Evolutionary conservation across 2,113 vertebrate genomes (phyloP).

Genomic region (Hydrolagus affinis): DNA sequence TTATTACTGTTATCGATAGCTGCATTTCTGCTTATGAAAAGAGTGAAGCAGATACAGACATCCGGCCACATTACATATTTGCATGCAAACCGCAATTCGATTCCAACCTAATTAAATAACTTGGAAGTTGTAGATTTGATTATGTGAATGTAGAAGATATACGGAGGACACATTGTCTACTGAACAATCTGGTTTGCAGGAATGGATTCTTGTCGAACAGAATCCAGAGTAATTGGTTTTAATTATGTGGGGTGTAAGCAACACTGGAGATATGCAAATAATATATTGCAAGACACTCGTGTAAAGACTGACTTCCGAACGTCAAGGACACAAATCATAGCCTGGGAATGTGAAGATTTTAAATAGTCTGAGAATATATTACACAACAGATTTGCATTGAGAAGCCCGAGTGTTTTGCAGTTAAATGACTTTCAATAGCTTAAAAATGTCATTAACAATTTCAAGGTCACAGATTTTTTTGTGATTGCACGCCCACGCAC

Average conservation of each 20-base stretch:
- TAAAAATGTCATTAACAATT: constrained; percentile 8
- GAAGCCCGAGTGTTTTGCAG: constrained; percentile 38
- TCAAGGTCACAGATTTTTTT: constrained; percentile 14
- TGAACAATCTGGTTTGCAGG: background rate
- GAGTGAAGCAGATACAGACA: constrained; percentile 23
- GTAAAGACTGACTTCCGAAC: constrained; percentile 43
- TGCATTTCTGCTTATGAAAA: constrained; percentile 23
- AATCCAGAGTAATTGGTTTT: constrained; percentile 55
- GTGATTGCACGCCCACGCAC: no score
- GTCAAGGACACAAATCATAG: constrained; percentile 53
- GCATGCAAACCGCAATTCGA: constrained; percentile 18
- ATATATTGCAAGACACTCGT: constrained; percentile 43
- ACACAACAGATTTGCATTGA: constrained; percentile 51
- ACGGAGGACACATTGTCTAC: background rate
- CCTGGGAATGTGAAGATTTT: constrained; percentile 48
- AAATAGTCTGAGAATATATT: constrained; percentile 47
- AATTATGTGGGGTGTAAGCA: constrained; percentile 55
- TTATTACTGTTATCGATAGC: background rate
- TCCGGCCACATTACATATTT: constrained; percentile 7
- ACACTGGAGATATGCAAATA: constrained; percentile 50
- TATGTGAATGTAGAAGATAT: constrained; percentile 15
- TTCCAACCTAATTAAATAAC: constrained; percentile 29
- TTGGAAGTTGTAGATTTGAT: constrained; percentile 17
- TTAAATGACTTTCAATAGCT: background rate
- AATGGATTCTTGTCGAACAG: constrained; percentile 12